These are phyloP conservation scores for Gymnoscopelus microlampas DNA, from an alignment of 2,797 vertebrate genomes.

Conservation along the genomic window DNA sequence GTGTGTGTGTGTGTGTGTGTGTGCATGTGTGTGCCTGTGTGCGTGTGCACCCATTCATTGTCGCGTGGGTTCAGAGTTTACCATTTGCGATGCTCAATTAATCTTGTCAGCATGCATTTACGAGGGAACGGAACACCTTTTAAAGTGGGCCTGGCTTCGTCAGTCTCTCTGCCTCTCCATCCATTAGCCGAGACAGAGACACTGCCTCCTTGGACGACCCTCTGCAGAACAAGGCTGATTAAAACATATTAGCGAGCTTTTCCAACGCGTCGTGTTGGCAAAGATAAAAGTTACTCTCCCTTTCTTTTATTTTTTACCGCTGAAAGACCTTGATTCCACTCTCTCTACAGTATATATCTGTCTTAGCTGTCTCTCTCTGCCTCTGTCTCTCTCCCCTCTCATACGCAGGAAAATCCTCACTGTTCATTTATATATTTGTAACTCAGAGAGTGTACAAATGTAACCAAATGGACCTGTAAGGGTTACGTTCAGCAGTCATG, in stretches of 20 bases:
- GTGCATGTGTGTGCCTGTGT: slow-evolving; percentile 51
- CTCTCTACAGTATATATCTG: slow-evolving; percentile 21
- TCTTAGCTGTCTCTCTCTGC: slow-evolving; percentile 10
- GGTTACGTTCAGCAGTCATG: too few relatives aligned
- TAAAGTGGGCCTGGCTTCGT: slow-evolving; percentile 72
- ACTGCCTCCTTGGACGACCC: slow-evolving; percentile 62
- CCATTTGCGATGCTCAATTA: slow-evolving; percentile 87
- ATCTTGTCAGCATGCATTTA: slow-evolving; percentile 86
- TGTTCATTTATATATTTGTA: background rate
- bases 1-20: slow-evolving; percentile 2
- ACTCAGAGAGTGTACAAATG: slow-evolving; percentile 3
- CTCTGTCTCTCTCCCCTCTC: background rate
- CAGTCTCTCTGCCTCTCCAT: slow-evolving; percentile 64
- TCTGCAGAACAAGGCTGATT: slow-evolving; percentile 52
- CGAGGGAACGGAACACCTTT: slow-evolving; percentile 76
- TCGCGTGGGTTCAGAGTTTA: slow-evolving; percentile 79
- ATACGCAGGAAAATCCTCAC: background rate
- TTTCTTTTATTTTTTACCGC: slow-evolving; percentile 19
- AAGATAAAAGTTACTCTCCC: slow-evolving; percentile 43
- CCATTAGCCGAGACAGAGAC: slow-evolving; percentile 63
- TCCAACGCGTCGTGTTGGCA: slow-evolving; percentile 35
- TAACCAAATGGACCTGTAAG: too few relatives aligned
- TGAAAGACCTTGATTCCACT: slow-evolving; percentile 29
- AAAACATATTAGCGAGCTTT: slow-evolving; percentile 53
- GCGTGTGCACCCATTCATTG: background rate